Conservation (phyloP, 2,797 vertebrate species). For the Petrocephalus sullivani region DNA sequence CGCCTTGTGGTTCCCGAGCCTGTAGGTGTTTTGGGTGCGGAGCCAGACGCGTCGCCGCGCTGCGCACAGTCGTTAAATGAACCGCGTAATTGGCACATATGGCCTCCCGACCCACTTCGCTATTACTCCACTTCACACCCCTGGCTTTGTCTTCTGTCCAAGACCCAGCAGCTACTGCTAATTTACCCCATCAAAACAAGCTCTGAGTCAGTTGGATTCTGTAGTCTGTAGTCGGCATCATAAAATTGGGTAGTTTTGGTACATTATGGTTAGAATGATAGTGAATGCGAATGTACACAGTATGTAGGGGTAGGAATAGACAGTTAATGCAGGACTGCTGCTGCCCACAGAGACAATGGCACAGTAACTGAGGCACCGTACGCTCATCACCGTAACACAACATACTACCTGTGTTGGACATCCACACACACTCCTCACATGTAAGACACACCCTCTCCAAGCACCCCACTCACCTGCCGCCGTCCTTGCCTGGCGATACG, state of each 20-base stretch:
- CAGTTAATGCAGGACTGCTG: background rate
- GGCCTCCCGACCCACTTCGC: conserved; percentile 4
- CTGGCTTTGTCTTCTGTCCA: background rate
- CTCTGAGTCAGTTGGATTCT: background rate
- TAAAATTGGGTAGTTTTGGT: background rate
- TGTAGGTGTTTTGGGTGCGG: background rate
- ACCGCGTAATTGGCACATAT: conserved; percentile 12
- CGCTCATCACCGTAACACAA: background rate
- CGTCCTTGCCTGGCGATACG: conserved; percentile 57
- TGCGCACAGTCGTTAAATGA: background rate
- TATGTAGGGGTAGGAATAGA: background rate
- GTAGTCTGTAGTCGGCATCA: background rate
- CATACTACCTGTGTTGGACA: background rate
- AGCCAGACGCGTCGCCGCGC: background rate
- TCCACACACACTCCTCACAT: background rate
- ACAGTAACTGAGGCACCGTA: background rate
- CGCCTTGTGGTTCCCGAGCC: background rate
- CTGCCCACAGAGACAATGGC: background rate
- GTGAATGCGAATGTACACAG: background rate
- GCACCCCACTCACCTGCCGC: conserved; percentile 60
- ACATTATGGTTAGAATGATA: background rate
- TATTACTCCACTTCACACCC: background rate
- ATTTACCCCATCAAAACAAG: background rate
- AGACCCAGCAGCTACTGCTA: background rate
- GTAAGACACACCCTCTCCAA: background rate